Conservation (phyloP, 2,888 invertebrate species). For the Venusia cambrica region DNA sequence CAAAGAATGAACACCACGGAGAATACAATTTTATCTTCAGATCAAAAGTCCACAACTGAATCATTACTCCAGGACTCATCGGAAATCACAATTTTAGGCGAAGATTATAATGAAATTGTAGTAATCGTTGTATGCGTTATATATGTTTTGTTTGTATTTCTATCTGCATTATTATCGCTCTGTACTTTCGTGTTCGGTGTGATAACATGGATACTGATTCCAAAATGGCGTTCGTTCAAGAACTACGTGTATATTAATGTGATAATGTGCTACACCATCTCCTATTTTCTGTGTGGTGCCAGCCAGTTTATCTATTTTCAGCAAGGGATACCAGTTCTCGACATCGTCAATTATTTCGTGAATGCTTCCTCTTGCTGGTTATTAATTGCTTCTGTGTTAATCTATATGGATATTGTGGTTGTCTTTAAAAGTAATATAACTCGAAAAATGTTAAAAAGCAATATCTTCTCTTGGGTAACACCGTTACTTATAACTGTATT, state of each 20-base stretch:
- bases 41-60: too few relatives aligned
- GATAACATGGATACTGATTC: conserved; percentile 12
- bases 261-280: conserved; percentile 11
- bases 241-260: conserved; percentile 19
- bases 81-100: too few relatives aligned
- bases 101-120: too few relatives aligned
- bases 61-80: too few relatives aligned
- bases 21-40: too few relatives aligned
- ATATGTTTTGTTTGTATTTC: too few relatives aligned
- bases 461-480: conserved; percentile 23
- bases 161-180: too few relatives aligned
- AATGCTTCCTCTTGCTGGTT: conserved; percentile 25
- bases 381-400: conserved; percentile 17
- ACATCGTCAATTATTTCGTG: conserved; percentile 16
- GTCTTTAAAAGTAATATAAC: conserved; percentile 17
- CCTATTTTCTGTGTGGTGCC: conserved; percentile 4
- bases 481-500: conserved; percentile 5
- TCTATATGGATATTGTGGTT: conserved; percentile 26
- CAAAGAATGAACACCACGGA: too few relatives aligned
- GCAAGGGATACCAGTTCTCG: too few relatives aligned
- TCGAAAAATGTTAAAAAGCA: conserved; percentile 21
- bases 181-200: conserved; percentile 12
- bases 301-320: too few relatives aligned
- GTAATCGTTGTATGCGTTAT: too few relatives aligned
- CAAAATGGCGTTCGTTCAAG: conserved; percentile 17